Base-by-base conservation (phyloP, 2,888 invertebrate genomes). In the Hirtodrosophila alboralis region DNA sequence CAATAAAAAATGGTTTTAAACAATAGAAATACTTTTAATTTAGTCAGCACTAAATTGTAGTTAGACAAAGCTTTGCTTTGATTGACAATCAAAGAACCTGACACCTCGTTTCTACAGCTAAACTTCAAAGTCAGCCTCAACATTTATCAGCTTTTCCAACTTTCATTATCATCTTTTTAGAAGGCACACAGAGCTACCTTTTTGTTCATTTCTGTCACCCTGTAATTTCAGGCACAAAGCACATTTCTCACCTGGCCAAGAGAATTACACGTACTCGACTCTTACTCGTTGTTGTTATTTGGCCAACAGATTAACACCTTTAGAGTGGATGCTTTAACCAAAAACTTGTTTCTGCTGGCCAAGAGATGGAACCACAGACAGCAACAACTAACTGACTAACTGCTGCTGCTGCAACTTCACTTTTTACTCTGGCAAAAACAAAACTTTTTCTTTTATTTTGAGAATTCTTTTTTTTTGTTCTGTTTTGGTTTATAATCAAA, bases 301-400 rank as follows among this genome's bases (percentile, higher is more conserved):
- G 78, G 54, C 47, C 68, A 68, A 48, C 45, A 71, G 79, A 79
- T 79, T 79, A 79, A 81, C 79, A 79, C 79, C 83, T 75, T 67
- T 64, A 16, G 26, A 44, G 63, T 64, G 60, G 54, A 62, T 26
- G 30, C 38, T 53, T 33, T 40, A 54, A 27, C 52, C 66, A 40
- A 51, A 78, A 66, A 70, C 70, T 66, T 70, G 70, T 78, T 74
- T 38, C 51, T 37, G 34, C n/a, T 16, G 3, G 47, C 16, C 27
- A 18, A 8, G 38, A 16, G 26, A 23, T 36, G 47, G 40, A 53
- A 37, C 31, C 13, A 30, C 26, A 28, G 33, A n/a, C n/a, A n/a
- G n/a, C n/a, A 45, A 12, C 30, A 56, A 34, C 38, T 27, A 41
- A 30, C 61, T 34, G 51, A 34, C 38, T 27, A 41, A 30, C 61